Percentiles rank a stretch among this genome's conserved stretches.
phyloP scores from a whole-genome alignment of 1,140 invertebrate genomes.

The Teleopsis dalmanni region DNA sequence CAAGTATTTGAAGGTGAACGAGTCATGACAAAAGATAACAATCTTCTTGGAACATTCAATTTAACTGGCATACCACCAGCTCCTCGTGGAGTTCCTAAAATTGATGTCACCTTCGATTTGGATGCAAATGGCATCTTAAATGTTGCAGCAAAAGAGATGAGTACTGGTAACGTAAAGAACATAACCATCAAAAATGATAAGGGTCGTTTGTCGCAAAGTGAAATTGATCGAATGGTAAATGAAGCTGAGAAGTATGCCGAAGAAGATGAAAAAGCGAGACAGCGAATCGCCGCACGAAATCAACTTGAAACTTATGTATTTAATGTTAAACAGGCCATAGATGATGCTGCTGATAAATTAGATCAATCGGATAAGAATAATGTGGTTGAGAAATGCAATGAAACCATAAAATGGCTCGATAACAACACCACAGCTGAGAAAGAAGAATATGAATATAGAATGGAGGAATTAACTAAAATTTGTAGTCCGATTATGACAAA shows the following conservation, averaged over 20 bases:
- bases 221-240: slow-evolving; percentile 57
- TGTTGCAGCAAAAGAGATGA: slow-evolving; percentile 54
- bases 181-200: slow-evolving; percentile 83
- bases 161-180: slow-evolving; percentile 55
- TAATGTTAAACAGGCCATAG: slow-evolving; percentile 55
- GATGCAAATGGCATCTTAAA: slow-evolving; percentile 57
- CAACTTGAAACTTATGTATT: slow-evolving; percentile 65
- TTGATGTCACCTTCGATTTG: slow-evolving; percentile 59
- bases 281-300: slow-evolving; percentile 53
- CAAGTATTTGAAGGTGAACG: slow-evolving; percentile 62
- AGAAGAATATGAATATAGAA: slow-evolving; percentile 56
- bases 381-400: slow-evolving; percentile 47
- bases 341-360: slow-evolving; percentile 52
- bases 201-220: slow-evolving; percentile 68
- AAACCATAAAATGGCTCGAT: slow-evolving; percentile 59
- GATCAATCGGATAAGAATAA: slow-evolving; percentile 55
- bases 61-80: slow-evolving; percentile 73
- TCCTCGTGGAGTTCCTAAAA: slow-evolving; percentile 70
- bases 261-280: slow-evolving; percentile 60
- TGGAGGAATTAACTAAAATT: slow-evolving; percentile 48
- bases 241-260: slow-evolving; percentile 38
- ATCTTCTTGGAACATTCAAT: slow-evolving; percentile 69
- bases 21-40: slow-evolving; percentile 67
- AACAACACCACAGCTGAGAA: slow-evolving; percentile 55
- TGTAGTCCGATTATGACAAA: slow-evolving; percentile 51